Conservation (phyloP, 2,888 invertebrate genomes). For the Resseliella maxima region DNA sequence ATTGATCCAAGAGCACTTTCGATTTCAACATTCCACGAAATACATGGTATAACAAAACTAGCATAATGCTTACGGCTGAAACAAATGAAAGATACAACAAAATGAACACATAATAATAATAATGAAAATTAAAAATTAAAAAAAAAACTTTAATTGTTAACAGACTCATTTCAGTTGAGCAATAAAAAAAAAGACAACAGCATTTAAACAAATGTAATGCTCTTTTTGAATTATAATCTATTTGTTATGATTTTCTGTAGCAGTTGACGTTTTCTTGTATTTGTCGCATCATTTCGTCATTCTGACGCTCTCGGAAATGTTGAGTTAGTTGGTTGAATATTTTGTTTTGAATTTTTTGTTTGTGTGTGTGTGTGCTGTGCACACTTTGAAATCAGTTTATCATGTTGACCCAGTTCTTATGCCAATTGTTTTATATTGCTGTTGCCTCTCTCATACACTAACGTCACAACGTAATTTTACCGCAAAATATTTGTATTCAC, state of each 20-base stretch:
- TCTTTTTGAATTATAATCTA: slow-evolving; percentile 1
- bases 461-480: no score
- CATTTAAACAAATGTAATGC: slow-evolving; percentile 36
- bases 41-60: background rate
- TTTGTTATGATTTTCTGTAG: slow-evolving; percentile 28
- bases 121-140: background rate
- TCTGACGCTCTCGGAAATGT: background rate
- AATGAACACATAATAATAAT: background rate
- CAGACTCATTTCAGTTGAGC: slow-evolving; percentile 26
- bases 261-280: slow-evolving; percentile 18
- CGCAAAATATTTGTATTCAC: background rate
- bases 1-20: slow-evolving; percentile 53
- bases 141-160: slow-evolving; percentile 43
- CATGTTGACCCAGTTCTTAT: slow-evolving; percentile 47
- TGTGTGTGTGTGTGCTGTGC: no score
- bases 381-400: slow-evolving; percentile 22
- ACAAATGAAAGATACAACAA: background rate
- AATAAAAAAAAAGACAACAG: no score
- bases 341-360: slow-evolving; percentile 9
- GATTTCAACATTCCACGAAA: slow-evolving; percentile 5
- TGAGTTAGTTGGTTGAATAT: no score
- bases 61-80: background rate
- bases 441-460: background rate
- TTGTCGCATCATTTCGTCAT: slow-evolving; percentile 8
- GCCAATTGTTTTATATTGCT: background rate